Base-by-base conservation (phyloP, 2,888 invertebrate species). In the Mimumesa dahlbomi region DNA sequence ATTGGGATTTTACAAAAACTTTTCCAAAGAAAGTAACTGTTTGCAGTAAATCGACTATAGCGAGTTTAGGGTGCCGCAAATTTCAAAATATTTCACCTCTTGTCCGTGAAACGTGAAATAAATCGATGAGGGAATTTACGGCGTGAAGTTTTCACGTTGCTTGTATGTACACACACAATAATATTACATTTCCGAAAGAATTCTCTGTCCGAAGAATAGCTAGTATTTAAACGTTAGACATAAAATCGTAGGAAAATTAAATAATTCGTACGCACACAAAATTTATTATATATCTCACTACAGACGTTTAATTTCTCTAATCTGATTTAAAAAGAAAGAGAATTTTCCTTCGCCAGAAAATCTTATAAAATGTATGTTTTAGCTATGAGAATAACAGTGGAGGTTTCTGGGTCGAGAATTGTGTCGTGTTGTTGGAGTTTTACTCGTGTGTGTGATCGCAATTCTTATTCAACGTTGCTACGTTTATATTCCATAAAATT, bases 401-500 rank as follows among this genome's bases (percentile, higher is more conserved):
- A 4, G 19, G 18, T 42, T 11, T 16, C 1, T 5, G 6, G 6
- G 6, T 6, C 5, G 19, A 16, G 19, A n/a, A 36, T 36, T 36
- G n/a, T 2, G 2, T 9, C 36, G 4, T 13, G 7, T 2, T 13
- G 36, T 36, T 36, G 36, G n/a, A 36, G n/a, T 36, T 36, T 36
- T 19, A 5, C 14, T 19, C 18, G 19, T 18, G 9, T 18, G 1
- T 19, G 2, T 11, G 42, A 3, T 18, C 42, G 42, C 18, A 3
- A 18, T 42, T 16, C 42, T 7, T 7, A 42, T 42, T 16, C 42
- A 18, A 9, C 42, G 6, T 38, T n/a, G 38, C 5, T 1, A 13
- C 7, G n/a, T 38, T 38, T 38, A 38, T 38, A 38, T 38, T 38
- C 38, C n/a, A 14, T 2, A 38, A 38, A 42, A 42, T 3, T 42